A percentile compares a stretch with the other conserved stretches of the same genome.
Evolutionary conservation across 2,888 invertebrate genomes (phyloP).

Genomic region (Mylabris sibirica): DNA sequence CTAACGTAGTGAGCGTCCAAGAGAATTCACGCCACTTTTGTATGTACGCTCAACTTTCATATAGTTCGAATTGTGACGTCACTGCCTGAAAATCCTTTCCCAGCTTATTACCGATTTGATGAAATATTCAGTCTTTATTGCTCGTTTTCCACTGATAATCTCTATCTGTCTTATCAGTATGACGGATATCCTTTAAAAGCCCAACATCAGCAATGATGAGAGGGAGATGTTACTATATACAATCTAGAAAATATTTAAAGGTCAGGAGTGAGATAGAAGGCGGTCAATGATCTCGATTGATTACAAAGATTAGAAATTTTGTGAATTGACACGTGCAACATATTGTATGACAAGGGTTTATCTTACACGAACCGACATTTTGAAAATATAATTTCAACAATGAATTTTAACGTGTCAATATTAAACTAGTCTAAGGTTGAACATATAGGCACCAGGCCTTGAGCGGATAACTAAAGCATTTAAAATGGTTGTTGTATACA

Average conservation of each 20-base stretch:
- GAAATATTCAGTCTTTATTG: conserved; percentile 25
- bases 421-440: too few relatives aligned
- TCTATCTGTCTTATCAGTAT: conserved; percentile 30
- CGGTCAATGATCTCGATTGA: not conserved
- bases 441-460: not conserved
- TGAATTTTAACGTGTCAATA: not conserved
- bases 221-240: not conserved
- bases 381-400: not conserved
- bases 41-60: too few relatives aligned
- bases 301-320: conserved; percentile 5
- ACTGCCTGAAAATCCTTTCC: too few relatives aligned
- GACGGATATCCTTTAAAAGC: conserved; percentile 31
- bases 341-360: not conserved
- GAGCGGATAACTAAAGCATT: not conserved
- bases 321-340: conserved; percentile 15
- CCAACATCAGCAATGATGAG: conserved; percentile 20
- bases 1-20: too few relatives aligned
- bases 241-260: conserved; percentile 19
- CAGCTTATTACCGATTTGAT: conserved; percentile 38
- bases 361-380: not conserved
- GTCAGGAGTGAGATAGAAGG: conserved; percentile 17
- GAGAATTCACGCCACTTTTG: too few relatives aligned
- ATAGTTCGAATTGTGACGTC: too few relatives aligned
- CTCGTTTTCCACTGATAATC: conserved; percentile 38
- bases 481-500: not conserved